Base-by-base conservation (phyloP, 2,888 invertebrate species). In the Spodoptera exigua region DNA sequence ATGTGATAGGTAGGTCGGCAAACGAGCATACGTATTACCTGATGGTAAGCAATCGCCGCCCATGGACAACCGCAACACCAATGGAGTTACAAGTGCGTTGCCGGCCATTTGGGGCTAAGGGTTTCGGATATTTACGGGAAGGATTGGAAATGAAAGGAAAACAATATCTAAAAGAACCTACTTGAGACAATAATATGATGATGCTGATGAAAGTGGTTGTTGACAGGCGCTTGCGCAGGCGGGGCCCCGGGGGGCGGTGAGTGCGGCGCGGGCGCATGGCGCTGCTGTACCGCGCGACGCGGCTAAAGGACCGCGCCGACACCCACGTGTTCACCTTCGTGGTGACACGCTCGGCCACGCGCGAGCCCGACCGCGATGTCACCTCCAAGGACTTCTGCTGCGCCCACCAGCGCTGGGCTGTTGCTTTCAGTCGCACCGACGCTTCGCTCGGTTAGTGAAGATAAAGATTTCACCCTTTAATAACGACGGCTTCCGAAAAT, bases 291-390 rank as follows among this genome's bases (percentile, higher is more conserved):
- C 96, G 97, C 87, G 97, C 97, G 91, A 96, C 97, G 89, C 96
- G 96, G 93, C 95, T 97, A 74, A 96, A 97, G 83, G 97, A 97
- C 95, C 96, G 97, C 87, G 96, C 96, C 89, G 96, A 97, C 94
- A 97, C 97, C 74, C 97, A 97, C 91, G 96, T 97, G 80, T 97
- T 97, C 94, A 97, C 97, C 62, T 97, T 97, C 91, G 96, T 97
- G 81, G 96, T 97, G 77, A 97, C 97, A 65, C 95, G 96, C 80
- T 96, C 96, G 60, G 96, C 97, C 72, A 96, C 97, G 46, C 95
- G 97, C 60, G 97, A 97, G 89, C 95, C 96, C 48, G 96, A 97
- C 85, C 95, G 97, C 61, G 97, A 97, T 90, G 96, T 97, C 81
- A 97, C 96, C 68, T 96, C 97, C 76, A 97, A 97, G 89, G 97